Evolutionary conservation across 2,113 vertebrate genomes (phyloP).

Genomic region (Tapirus terrestris): DNA sequence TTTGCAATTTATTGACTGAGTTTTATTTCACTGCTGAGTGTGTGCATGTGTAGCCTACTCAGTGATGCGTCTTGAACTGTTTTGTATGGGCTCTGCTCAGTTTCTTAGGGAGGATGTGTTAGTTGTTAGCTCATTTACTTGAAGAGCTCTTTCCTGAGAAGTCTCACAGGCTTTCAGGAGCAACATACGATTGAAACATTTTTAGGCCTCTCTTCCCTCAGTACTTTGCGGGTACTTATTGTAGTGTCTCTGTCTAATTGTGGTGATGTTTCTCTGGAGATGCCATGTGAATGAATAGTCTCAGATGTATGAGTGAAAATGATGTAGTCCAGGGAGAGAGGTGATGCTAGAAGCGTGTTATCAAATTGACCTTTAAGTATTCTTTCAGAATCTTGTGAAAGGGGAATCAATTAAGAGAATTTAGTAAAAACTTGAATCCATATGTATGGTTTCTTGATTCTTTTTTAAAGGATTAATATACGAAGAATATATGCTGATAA

Average conservation of each 20-base stretch:
- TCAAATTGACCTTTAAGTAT: neutral
- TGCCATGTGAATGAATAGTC: neutral
- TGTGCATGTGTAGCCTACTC: neutral
- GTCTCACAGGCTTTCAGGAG: neutral
- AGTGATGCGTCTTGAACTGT: neutral
- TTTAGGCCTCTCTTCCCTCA: neutral
- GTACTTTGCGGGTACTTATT: neutral
- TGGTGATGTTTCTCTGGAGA: neutral
- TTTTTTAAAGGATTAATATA: slow-evolving; percentile 1
- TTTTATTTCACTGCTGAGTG: neutral
- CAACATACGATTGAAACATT: neutral
- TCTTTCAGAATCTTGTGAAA: slow-evolving; percentile 29
- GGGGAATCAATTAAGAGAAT: neutral
- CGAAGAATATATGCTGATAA: neutral
- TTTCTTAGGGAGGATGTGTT: neutral
- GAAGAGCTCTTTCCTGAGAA: slow-evolving; percentile 29
- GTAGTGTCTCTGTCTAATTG: neutral
- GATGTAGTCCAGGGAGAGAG: neutral
- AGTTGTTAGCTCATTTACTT: neutral
- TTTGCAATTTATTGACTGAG: neutral
- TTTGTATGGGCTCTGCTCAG: neutral
- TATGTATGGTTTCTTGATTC: neutral
- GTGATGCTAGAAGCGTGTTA: neutral
- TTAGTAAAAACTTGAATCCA: neutral
- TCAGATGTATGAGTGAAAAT: neutral